Percentiles rank a stretch among this genome's conserved stretches.
Evolutionary conservation across 2,797 vertebrate genomes (phyloP).

Genomic region (Chelmon rostratus): DNA sequence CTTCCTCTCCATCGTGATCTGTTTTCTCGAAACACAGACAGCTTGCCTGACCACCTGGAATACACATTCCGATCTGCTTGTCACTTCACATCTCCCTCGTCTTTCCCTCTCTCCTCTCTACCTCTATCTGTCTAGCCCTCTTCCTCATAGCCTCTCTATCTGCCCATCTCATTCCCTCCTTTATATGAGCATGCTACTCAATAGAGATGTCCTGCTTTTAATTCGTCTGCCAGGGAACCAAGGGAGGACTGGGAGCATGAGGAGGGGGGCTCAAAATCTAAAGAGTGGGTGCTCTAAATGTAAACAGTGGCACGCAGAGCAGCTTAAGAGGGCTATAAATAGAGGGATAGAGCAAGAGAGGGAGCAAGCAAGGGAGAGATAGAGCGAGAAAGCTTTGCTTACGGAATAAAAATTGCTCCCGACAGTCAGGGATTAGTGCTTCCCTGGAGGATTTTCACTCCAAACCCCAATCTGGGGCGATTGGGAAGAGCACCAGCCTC

Average conservation of each 20-base stretch:
- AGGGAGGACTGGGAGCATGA: conserved; percentile 32
- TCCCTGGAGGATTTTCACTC: conserved; percentile 86
- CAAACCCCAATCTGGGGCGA: conserved; percentile 82
- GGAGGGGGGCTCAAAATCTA: conserved; percentile 68
- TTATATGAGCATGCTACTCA: conserved; percentile 45
- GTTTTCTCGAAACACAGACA: conserved; percentile 64
- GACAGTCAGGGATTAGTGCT: conserved; percentile 84
- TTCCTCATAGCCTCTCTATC: conserved; percentile 63
- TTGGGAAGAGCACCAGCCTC: conserved; percentile 79
- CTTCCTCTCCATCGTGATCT: conserved; percentile 46
- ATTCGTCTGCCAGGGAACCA: conserved; percentile 54
- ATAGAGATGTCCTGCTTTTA: conserved; percentile 70
- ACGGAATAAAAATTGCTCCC: conserved; percentile 82
- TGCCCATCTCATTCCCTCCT: conserved; percentile 45
- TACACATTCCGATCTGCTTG: conserved; percentile 71
- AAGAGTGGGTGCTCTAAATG: conserved; percentile 76
- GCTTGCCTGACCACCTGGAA: conserved; percentile 63
- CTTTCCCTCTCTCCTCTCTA: conserved; percentile 43
- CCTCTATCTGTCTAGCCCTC: conserved; percentile 44
- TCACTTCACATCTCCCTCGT: conserved; percentile 74
- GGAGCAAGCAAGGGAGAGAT: conserved; percentile 63
- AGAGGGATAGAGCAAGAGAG: conserved; percentile 71
- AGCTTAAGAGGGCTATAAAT: conserved; percentile 84
- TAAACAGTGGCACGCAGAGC: conserved; percentile 82
- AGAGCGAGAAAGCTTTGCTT: conserved; percentile 80